Conservation (phyloP, 2,888 invertebrate species). For the Macrophya alboannulata region DNA sequence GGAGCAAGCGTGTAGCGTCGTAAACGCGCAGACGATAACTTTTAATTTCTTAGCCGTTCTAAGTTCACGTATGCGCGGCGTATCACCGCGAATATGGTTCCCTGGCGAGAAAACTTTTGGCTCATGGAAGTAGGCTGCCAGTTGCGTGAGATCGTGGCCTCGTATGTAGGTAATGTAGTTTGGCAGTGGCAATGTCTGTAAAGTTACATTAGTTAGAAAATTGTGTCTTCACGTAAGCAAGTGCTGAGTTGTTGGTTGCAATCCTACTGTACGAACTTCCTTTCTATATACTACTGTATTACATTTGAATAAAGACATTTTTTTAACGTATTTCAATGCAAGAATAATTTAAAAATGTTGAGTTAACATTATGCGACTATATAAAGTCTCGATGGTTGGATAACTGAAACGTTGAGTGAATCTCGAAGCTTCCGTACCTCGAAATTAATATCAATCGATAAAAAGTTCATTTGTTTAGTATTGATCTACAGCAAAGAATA, state of each 20-base stretch:
- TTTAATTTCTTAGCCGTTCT: slow-evolving; percentile 45
- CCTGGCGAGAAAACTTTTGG: slow-evolving; percentile 31
- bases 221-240: background rate
- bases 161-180: background rate
- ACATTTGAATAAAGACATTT: background rate
- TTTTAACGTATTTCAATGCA: background rate
- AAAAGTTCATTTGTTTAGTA: background rate
- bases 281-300: background rate
- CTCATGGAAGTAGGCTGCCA: slow-evolving; percentile 16
- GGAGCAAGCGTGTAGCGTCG: slow-evolving; percentile 2
- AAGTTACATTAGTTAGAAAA: background rate
- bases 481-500: background rate
- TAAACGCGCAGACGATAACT: slow-evolving; percentile 41
- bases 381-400: background rate
- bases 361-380: background rate
- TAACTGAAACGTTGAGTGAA: background rate
- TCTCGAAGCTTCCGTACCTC: background rate
- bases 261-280: background rate
- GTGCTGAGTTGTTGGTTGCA: background rate
- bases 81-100: slow-evolving; percentile 26
- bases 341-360: background rate
- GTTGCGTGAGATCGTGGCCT: slow-evolving; percentile 31
- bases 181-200: background rate
- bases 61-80: slow-evolving; percentile 47
- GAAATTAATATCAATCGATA: background rate